Evolutionary conservation across 2,888 invertebrate species (phyloP), one percentile per base, ranked within the genome.

Genomic region (Serripes groenlandicus): DNA sequence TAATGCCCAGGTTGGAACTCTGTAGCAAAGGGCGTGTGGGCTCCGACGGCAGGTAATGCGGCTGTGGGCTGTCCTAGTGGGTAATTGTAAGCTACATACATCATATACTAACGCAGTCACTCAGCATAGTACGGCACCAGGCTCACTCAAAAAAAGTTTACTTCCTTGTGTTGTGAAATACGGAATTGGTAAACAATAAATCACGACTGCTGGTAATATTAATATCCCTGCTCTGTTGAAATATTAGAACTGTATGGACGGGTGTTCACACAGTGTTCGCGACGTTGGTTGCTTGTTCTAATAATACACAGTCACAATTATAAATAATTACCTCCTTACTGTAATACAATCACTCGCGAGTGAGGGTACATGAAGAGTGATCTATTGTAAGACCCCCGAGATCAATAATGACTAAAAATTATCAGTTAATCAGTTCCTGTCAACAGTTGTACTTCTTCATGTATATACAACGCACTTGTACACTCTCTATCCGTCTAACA

Each of bases 81-180:
- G 73, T 83, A 83, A 83, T 79, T 83, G 83, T 83, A 83, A 69
- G 83, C 83, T 76, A 83, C 72, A 75, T 79, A 83, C 83, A 83
- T 83, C 72, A 68, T 83, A 83, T 70, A 83, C 66, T 37, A 37
- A 37, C 72, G 62, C 72, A 64, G 71, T 35, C 72, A 76, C 73
- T 78, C 62, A 76, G 79, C 83, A 83, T 83, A 83, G 75, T 83
- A 83, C 35, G 52, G 32, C 52, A 68, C 60, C 49, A 72, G 26
- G 75, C 34, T 34, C 23, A n/a, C 11, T 26, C 26, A 23, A n/a
- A 23, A 56, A n/a, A 26, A 56, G 11, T 26, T 56, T 56, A 62
- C 62, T 62, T 62, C 62, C 62, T 62, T 62, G 62, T 62, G 11
- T 56, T 23, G 26, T 3, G 23, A 26, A 56, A 56, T 5, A 60